Percentiles rank a stretch among this genome's conserved stretches.
These are phyloP conservation scores for Desmodus rotundus DNA, from an alignment of 2,113 vertebrate species.

Conservation along the genomic window DNA sequence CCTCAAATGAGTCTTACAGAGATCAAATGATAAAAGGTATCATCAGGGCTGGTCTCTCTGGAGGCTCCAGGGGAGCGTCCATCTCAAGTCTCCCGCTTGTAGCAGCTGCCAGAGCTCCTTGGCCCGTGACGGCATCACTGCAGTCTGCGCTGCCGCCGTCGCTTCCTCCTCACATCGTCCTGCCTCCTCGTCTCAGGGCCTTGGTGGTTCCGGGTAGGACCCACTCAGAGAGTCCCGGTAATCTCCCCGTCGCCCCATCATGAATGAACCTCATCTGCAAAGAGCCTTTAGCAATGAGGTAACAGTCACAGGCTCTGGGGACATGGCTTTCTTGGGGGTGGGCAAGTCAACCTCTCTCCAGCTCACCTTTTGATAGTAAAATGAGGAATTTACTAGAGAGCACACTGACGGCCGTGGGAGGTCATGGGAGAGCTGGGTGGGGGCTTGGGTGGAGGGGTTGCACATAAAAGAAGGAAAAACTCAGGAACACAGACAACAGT, in stretches of 20 bases:
- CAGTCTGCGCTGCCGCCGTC: no score
- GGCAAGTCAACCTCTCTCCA: not conserved
- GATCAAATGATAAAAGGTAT: not conserved
- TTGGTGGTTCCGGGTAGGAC: not conserved
- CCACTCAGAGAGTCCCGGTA: not conserved
- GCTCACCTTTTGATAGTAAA: not conserved
- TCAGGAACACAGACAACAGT: no score
- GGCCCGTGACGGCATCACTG: not conserved
- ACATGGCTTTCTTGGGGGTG: not conserved
- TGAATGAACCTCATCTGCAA: no score
- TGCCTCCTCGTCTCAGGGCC: not conserved
- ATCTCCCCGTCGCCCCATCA: not conserved
- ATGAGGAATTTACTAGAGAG: no score
- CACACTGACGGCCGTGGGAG: no score
- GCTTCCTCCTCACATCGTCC: not conserved
- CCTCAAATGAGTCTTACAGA: not conserved
- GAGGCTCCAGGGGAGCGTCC: not conserved
- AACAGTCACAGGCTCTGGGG: not conserved
- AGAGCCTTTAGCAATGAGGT: no score
- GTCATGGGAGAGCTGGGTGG: no score
- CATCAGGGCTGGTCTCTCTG: not conserved
- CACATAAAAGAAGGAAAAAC: no score
- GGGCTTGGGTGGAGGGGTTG: no score
- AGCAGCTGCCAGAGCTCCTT: not conserved
- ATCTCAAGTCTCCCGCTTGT: not conserved